Conservation (phyloP, 1,140 invertebrate genomes). For the Lycorma delicatula region DNA sequence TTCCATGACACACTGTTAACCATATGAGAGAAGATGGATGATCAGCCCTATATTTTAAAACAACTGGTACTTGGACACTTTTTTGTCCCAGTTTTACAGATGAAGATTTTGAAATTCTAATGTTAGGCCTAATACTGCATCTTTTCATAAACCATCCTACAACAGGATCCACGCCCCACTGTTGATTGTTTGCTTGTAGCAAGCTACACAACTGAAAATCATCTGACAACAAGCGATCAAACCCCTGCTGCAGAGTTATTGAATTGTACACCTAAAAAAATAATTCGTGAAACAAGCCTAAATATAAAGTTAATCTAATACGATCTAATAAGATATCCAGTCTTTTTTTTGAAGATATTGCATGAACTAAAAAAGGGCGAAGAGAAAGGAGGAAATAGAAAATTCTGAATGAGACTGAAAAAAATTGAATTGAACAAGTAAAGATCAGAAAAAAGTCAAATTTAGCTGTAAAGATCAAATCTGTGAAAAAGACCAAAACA, state of each 20-base stretch:
- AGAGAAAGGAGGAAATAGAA: not conserved
- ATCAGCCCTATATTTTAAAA: not conserved
- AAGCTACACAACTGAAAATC: not conserved
- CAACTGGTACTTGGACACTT: not conserved
- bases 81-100: not conserved
- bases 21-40: constrained; percentile 21
- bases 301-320: not conserved
- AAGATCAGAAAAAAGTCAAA: not conserved
- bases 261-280: not conserved
- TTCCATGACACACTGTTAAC: constrained; percentile 28
- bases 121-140: not conserved
- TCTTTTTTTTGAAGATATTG: not conserved
- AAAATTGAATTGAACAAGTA: not conserved
- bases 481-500: not conserved
- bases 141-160: not conserved
- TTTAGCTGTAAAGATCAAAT: not conserved
- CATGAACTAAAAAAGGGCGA: not conserved
- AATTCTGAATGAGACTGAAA: constrained; percentile 1
- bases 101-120: not conserved
- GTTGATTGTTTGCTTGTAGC: not conserved
- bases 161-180: not conserved
- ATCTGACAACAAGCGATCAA: not conserved
- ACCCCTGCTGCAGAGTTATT: not conserved
- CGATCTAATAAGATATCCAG: not conserved
- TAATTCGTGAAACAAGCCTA: not conserved